Conservation (phyloP, 2,888 invertebrate genomes). For the Micoletzkya japonica region DNA sequence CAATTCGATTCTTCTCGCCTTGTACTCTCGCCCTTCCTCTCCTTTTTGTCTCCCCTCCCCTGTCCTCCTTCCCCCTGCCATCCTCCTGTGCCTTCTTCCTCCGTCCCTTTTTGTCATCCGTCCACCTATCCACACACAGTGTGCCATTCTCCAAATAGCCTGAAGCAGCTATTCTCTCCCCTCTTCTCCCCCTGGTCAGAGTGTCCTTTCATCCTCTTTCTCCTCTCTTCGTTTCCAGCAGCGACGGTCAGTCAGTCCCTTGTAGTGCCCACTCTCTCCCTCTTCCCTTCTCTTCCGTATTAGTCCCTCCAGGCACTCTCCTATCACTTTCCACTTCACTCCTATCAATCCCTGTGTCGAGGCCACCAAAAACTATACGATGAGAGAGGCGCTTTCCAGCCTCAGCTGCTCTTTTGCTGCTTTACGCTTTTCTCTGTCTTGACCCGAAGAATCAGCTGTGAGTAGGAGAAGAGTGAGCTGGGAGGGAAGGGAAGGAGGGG, state of each 20-base stretch:
- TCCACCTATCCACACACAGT: background rate
- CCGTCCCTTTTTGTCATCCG: background rate
- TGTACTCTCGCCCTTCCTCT: conserved; percentile 10
- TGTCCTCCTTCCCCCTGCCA: background rate
- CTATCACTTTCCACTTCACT: background rate
- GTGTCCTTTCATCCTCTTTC: background rate
- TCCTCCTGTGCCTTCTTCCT: background rate
- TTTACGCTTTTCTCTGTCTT: background rate
- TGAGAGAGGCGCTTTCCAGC: conserved; percentile 1
- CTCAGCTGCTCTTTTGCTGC: background rate
- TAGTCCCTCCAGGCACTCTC: background rate
- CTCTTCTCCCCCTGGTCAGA: background rate
- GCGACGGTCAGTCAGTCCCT: too few relatives aligned
- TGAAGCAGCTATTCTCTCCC: background rate
- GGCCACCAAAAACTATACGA: conserved; percentile 10
- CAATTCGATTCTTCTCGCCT: conserved; percentile 10
- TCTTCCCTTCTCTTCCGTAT: background rate
- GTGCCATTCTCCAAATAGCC: conserved; percentile 14
- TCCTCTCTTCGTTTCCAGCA: too few relatives aligned
- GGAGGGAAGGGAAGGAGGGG: background rate
- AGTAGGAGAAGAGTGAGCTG: too few relatives aligned
- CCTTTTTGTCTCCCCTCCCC: conserved; percentile 4
- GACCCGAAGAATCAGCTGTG: background rate
- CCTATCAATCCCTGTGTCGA: background rate
- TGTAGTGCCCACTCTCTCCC: too few relatives aligned